phyloP scores from a whole-genome alignment of 30 jellyfish, hydroid and myxozoan species.

The Mastigias papua region DNA sequence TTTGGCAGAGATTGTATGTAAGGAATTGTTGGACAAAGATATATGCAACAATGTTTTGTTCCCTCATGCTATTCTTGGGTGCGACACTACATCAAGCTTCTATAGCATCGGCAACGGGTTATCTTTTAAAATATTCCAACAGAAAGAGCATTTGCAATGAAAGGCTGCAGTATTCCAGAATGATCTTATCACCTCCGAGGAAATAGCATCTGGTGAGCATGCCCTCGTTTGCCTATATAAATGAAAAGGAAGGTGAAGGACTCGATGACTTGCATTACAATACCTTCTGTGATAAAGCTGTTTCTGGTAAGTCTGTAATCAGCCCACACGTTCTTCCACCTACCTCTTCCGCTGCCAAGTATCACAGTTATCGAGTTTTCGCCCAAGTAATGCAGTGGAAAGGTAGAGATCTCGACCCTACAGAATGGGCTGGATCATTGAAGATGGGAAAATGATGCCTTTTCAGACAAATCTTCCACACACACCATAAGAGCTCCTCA shows the following conservation, averaged over 20 bases:
- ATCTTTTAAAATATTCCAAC: conserved; percentile 41
- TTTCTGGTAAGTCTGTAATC: conserved; percentile 33
- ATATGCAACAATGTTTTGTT: conserved; percentile 54
- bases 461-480: conserved; percentile 57
- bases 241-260: conserved; percentile 47
- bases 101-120: conserved; percentile 72
- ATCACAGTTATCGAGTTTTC: conserved; percentile 61
- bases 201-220: conserved; percentile 41
- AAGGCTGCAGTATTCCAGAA: conserved; percentile 41
- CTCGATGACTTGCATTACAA: conserved; percentile 65
- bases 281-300: conserved; percentile 63
- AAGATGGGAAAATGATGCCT: conserved; percentile 52
- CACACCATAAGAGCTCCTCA: conserved; percentile 81
- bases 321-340: conserved; percentile 78
- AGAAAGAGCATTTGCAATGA: conserved; percentile 35
- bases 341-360: conserved; percentile 75
- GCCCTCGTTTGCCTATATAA: conserved; percentile 52
- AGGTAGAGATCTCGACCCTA: conserved; percentile 67
- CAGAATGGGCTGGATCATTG: conserved; percentile 65
- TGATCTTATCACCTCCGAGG: conserved; percentile 42
- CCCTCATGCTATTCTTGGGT: conserved; percentile 74
- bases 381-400: conserved; percentile 59
- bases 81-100: conserved; percentile 75
- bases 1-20: too few species aligned
- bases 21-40: too few species aligned